Base-by-base conservation (phyloP, 2,797 vertebrate genomes). In the Ptychadena robeensis region DNA sequence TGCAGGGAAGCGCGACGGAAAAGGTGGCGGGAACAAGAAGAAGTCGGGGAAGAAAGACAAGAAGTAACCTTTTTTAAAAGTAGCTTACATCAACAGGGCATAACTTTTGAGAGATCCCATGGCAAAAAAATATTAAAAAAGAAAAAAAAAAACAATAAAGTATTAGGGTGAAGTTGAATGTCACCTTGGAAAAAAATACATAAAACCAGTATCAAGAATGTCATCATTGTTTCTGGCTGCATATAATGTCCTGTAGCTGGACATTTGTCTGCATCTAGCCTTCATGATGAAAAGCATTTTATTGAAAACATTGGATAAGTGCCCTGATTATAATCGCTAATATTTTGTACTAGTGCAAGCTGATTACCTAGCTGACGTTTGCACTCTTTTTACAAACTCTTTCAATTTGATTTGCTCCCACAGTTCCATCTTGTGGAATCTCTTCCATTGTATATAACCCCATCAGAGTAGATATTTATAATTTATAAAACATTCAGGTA, bases 31-130 rank as follows among this genome's bases (percentile, higher is more conserved):
- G 87, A 98, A 96, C 93, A 99, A 99, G 95, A 99, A 99, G 92
- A 99, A 99, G 91, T 96, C 97, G 0, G 96, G 96, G 87, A 99
- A 99, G 93, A 98, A 98, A 87, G 97, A 99, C 87, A 98, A 98
- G 93, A 98, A 99, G 91, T 98, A 97, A 92, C 61, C 12, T 9
- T 15, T 48, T 30, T 71, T 78, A 88, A 88, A 32, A 68, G 74
- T 73, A 85, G 78, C 88, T 88, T 70, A 77, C 82, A 91, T 82
- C 88, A 81, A 87, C 85, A 88, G 90, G 90, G 91, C 92, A 90
- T 82, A 87, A 81, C 64, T 82, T 87, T 88, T 90, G 90, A 89
- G 86, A 86, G 89, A 30, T 37, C 82, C 44, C 53, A 88, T 87
- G 86, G 74, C 88, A 86, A 89, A 92, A 86, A 86, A n/a, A n/a